Conservation (phyloP, 2,797 vertebrate species). For the Sebastolobus alascanus region DNA sequence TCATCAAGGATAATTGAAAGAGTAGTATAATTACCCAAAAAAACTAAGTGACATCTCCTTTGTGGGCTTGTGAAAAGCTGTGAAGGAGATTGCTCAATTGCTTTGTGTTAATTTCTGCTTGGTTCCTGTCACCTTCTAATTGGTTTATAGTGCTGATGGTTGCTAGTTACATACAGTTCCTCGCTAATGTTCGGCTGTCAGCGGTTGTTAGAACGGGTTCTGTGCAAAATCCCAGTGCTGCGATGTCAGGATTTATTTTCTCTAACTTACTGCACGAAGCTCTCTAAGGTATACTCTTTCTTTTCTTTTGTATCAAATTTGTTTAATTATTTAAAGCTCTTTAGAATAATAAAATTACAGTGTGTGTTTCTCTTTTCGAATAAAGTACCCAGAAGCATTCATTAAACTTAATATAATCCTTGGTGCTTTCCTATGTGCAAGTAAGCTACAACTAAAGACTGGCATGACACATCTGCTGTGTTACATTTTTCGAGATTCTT, state of each 20-base stretch:
- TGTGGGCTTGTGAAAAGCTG: constrained; percentile 46
- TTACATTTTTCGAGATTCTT: constrained; percentile 21
- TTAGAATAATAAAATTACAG: constrained; percentile 26
- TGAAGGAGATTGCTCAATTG: constrained; percentile 34
- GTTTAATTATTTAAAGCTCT: constrained; percentile 38
- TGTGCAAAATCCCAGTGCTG: constrained; percentile 32
- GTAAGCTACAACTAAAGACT: not conserved
- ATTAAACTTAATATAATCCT: constrained; percentile 9
- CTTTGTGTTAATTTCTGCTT: constrained; percentile 61
- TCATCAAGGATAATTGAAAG: constrained; percentile 33
- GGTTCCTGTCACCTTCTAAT: constrained; percentile 64
- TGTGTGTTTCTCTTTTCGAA: constrained; percentile 5
- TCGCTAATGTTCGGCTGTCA: constrained; percentile 53
- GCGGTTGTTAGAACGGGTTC: constrained; percentile 29
- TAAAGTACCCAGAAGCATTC: constrained; percentile 7
- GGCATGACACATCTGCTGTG: not conserved
- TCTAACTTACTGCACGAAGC: constrained; percentile 9
- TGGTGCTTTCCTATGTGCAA: not conserved
- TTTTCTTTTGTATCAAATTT: constrained; percentile 25
- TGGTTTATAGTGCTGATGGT: constrained; percentile 62
- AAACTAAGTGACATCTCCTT: constrained; percentile 32
- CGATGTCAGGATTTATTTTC: constrained; percentile 50
- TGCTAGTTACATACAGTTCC: constrained; percentile 47
- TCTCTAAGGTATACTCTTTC: constrained; percentile 3
- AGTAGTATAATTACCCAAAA: constrained; percentile 31